Evolutionary conservation across 2,113 vertebrate species (phyloP).

Genomic region (Raphicerus campestris): DNA sequence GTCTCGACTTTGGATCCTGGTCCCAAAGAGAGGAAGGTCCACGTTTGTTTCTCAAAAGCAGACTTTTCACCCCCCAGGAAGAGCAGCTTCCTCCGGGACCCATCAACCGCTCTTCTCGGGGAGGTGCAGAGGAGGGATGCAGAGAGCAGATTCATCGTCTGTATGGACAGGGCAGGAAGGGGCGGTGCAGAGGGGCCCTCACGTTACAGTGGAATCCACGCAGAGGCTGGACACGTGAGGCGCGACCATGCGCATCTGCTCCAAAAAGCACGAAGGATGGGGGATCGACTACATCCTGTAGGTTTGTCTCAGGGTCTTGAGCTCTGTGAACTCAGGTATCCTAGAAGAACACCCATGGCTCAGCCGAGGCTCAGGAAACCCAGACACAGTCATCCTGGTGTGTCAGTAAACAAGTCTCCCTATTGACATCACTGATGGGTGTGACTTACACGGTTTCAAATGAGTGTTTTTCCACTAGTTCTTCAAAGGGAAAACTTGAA

Average conservation of each 20-base stretch:
- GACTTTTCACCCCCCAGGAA: not conserved
- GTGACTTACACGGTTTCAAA: not conserved
- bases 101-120: not conserved
- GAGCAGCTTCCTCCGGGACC: not conserved
- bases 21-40: not conserved
- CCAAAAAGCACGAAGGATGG: not conserved
- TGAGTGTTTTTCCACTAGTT: not conserved
- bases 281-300: not conserved
- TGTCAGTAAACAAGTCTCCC: not conserved
- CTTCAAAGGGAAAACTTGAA: not conserved
- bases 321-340: not conserved
- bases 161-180: not conserved
- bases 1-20: not conserved
- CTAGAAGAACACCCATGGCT: not conserved
- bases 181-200: not conserved
- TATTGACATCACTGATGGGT: not conserved
- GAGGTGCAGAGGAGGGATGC: not conserved
- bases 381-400: rapidly evolving
- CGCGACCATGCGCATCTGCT: no score
- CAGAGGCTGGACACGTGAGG: not conserved
- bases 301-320: not conserved
- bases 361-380: not conserved
- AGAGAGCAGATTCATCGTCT: not conserved
- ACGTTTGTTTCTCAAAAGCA: not conserved
- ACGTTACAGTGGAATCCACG: rapidly evolving